Conservation (phyloP, 2,113 vertebrate species). For the Hippopotamus amphibius region DNA sequence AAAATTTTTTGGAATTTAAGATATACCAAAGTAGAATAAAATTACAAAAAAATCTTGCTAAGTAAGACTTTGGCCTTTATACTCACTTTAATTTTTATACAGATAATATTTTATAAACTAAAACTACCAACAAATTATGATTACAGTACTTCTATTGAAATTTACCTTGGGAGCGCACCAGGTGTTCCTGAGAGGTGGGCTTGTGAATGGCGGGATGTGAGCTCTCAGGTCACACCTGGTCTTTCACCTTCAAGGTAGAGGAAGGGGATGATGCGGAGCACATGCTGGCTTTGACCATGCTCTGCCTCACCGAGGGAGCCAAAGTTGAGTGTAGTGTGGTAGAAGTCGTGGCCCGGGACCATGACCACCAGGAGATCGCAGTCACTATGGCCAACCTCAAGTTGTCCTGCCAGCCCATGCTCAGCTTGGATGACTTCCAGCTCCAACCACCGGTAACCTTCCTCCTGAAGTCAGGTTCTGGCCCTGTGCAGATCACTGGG, state of each 20-base stretch:
- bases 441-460: slow-evolving; percentile 96
- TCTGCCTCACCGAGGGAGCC: slow-evolving; percentile 93
- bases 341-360: slow-evolving; percentile 92
- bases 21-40: slow-evolving; percentile 15
- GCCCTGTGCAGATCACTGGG: slow-evolving; percentile 92
- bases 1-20: slow-evolving; percentile 4
- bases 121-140: background rate
- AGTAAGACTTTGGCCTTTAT: background rate
- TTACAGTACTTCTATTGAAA: background rate
- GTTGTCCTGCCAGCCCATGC: slow-evolving; percentile 93
- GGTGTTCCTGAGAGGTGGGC: no score
- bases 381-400: slow-evolving; percentile 95
- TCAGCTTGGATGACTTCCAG: slow-evolving; percentile 94
- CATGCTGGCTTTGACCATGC: slow-evolving; percentile 70
- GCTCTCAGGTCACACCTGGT: background rate
- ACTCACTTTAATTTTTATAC: slow-evolving; percentile 31
- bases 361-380: slow-evolving; percentile 91
- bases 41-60: background rate
- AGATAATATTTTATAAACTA: slow-evolving; percentile 18
- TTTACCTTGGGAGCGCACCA: background rate
- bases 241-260: background rate
- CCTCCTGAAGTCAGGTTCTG: slow-evolving; percentile 92
- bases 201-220: background rate
- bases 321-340: slow-evolving; percentile 95
- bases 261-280: background rate